A percentile compares a stretch with the other conserved stretches of the same genome.
These are phyloP conservation scores for Sphenopsis melanotis DNA, from an alignment of 2,797 vertebrate genomes.

Conservation along the genomic window DNA sequence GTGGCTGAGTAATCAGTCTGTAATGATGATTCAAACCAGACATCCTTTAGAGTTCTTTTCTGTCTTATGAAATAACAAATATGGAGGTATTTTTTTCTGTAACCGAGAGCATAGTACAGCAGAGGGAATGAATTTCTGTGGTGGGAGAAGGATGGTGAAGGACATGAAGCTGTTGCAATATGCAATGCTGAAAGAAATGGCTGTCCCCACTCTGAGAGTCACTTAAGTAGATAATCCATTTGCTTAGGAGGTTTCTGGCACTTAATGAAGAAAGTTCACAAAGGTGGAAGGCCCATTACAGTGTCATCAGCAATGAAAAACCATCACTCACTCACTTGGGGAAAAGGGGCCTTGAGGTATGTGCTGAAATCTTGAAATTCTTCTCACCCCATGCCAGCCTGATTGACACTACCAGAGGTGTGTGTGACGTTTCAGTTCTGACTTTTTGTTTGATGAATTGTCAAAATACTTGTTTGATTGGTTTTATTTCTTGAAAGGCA, in stretches of 20 bases:
- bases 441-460: neutral
- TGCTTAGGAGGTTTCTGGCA: neutral
- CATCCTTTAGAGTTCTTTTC: neutral
- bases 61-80: neutral
- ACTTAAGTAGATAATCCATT: constrained; percentile 10
- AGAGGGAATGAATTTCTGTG: neutral
- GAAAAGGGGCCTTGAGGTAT: neutral
- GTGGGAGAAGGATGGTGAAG: neutral
- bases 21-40: neutral
- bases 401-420: neutral
- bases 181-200: neutral
- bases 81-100: neutral
- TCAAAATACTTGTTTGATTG: neutral
- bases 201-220: neutral
- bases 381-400: neutral
- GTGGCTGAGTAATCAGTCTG: neutral
- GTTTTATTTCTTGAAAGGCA: neutral
- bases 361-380: neutral
- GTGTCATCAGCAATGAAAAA: neutral
- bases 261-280: constrained; percentile 6
- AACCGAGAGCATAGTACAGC: neutral
- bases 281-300: neutral
- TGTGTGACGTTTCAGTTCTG: neutral
- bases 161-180: neutral
- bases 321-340: neutral